Base-by-base conservation (phyloP, 2,888 invertebrate species). In the Diploptera punctata region DNA sequence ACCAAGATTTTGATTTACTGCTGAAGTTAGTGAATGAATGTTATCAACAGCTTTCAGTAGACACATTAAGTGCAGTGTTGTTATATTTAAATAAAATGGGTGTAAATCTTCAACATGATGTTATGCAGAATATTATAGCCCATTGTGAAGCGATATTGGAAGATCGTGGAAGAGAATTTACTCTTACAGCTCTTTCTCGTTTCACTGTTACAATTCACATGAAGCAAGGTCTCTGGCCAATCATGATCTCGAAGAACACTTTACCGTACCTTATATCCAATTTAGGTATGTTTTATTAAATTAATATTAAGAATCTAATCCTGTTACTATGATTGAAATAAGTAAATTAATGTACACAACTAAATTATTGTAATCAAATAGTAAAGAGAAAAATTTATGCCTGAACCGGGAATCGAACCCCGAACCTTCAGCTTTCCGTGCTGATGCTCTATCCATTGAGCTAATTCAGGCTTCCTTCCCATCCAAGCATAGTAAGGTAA, bases 61-160 rank as follows among this genome's bases (percentile, higher is more conserved):
- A 84, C 43, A 82, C 82, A 38, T 76, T 84, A 43, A 84, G 85
- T 74, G 84, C 83, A 74, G 79, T 82, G 68, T 80, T 85, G 29
- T 79, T 86, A 19, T 86, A 86, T 76, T 79, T 87, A 61, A 82
- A 81, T 54, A 85, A 85, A 79, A 80, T 87, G 76, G 85, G 84
- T 3, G 75, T 86, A 5, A 75, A 79, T 9, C 77, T 82, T 44
- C 78, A 80, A 43, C 78, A 82, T 62, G 67, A 75, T 0, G 75
- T 80, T 1, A 77, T 86, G 75, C 81, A 83, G 70, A 74, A 78
- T n/a, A 72, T 87, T 3, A 77, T 84, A 2, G 52, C 76, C 1
- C 77, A 75, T 21, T 79, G 79, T 1, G 62, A 72, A 62, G 16
- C 21, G 7, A 38, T 65, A 13, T 19, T 72, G 2, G 52, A 61